Base-by-base conservation (phyloP, 2,797 vertebrate genomes). In the Malurus splendens region DNA sequence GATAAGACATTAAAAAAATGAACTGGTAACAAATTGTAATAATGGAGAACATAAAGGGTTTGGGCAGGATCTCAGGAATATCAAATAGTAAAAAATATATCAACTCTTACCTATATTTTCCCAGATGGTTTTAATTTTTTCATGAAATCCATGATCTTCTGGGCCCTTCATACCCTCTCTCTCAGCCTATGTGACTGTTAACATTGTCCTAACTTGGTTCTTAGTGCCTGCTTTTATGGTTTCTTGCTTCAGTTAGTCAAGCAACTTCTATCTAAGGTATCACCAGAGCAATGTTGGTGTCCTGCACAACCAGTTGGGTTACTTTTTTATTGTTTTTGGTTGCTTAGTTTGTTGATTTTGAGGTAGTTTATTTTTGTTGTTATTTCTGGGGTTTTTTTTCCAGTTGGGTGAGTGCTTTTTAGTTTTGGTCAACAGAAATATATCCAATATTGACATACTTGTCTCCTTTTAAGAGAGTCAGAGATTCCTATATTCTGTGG, bases 21-120 rank as follows among this genome's bases (percentile, higher is more conserved):
- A 93, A 14, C 41, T 71, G 61, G 33, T 36, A 80, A 81, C 23
- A 56, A 73, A 75, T 84, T 32, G 16, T 27, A 57, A 41, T 83
- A 77, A 73, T 81, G 57, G 42, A 77, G 24, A 77, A 27, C 18
- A 47, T 57, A 56, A 90, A 89, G n/a, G 7, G 27, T 89, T 82
- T 44, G 27, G 47, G 28, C n/a, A 83, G 42, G 36, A 89, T 57
- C 55, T 94, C 41, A 68, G 12, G 59, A 85, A 86, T 70, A 18
- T 54, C n/a, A 48, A 88, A 82, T 4, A 59, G 22, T 56, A 39
- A 91, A 61, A 75, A 32, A n/a, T 30, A 57, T 22, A 57, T 16
- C 18, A 77, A 66, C 25, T 6, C 73, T 39, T 78, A 28, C 23
- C 32, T 59, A 10, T 45, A 5, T 61, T 88, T 75, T 28, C 32